Evolutionary conservation across 2,113 vertebrate genomes (phyloP).

Genomic region (Campylomormyrus tamandua): DNA sequence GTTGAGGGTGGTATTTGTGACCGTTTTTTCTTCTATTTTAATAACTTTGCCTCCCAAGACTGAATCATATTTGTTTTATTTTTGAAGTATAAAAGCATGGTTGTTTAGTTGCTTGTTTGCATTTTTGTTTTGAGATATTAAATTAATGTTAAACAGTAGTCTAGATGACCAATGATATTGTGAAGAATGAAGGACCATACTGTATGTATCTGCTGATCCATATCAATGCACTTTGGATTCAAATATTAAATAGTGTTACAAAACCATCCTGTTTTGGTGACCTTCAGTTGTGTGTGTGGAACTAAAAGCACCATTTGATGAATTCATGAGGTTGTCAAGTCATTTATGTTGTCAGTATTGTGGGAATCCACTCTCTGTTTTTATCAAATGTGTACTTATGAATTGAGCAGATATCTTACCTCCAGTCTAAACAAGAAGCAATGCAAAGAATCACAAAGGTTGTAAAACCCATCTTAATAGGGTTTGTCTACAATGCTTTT

Average conservation of each 20-base stretch:
- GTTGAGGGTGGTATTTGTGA: conserved; percentile 28
- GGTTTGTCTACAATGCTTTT: not conserved
- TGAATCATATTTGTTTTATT: conserved; percentile 53
- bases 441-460: not conserved
- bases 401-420: not conserved
- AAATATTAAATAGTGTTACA: conserved; percentile 47
- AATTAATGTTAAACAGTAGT: conserved; percentile 42
- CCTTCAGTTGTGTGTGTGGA: not conserved
- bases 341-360: not conserved
- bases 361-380: not conserved
- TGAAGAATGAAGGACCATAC: conserved; percentile 41
- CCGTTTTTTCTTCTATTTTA: conserved; percentile 38
- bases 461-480: not conserved
- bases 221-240: conserved; percentile 56
- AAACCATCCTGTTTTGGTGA: not conserved
- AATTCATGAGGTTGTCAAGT: not conserved
- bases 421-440: not conserved
- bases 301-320: not conserved
- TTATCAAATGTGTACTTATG: not conserved
- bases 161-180: conserved; percentile 38
- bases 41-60: conserved; percentile 45
- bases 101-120: conserved; percentile 32
- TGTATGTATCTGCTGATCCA: conserved; percentile 50
- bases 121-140: conserved; percentile 12
- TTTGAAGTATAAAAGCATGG: conserved; percentile 42